Evolutionary conservation across 2,888 invertebrate species (phyloP), one percentile per base, ranked within the genome.

Genomic region (Yponomeuta plumbellus): DNA sequence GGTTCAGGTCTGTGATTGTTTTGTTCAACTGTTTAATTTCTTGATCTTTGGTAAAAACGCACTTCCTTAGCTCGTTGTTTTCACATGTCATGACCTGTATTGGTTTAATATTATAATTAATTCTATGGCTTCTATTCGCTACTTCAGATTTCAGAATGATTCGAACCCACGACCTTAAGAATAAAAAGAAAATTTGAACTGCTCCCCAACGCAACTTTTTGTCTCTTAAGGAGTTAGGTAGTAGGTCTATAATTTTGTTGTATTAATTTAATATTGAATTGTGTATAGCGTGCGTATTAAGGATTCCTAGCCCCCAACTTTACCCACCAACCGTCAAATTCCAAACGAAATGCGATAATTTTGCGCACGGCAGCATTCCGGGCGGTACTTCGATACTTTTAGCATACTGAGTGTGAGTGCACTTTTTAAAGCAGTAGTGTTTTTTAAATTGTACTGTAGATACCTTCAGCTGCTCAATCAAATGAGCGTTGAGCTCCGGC

Each of bases 391-490:
- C n/a, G n/a, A n/a, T n/a, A n/a, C n/a, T n/a, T n/a, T n/a, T n/a
- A n/a, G n/a, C n/a, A n/a, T n/a, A n/a, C n/a, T n/a, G n/a, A n/a
- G n/a, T n/a, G n/a, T n/a, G n/a, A n/a, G n/a, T n/a, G n/a, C n/a
- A n/a, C n/a, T n/a, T n/a, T n/a, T 8, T 34, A 34, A 34, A 8
- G 34, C 34, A 5, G 4, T 5, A 34, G 34, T 34, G 34, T 2
- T 8, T 0, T 26, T 26, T 22, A 40, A 13, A 17, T 61, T 8
- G 61, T 66, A 73, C 78, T 17, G 40, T n/a, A 2, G 6, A 5
- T 76, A 94, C 94, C 83, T 92, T 90, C 56, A 94, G 83, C 75
- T 93, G 92, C 69, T 92, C 92, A 70, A 92, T 88, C 65, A 94
- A 80, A 80, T 93, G 93, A 44, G 85, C 84, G 77, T 94, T 94